phyloP scores from a whole-genome alignment of 2,888 invertebrate species.

The Cephus runcator region DNA sequence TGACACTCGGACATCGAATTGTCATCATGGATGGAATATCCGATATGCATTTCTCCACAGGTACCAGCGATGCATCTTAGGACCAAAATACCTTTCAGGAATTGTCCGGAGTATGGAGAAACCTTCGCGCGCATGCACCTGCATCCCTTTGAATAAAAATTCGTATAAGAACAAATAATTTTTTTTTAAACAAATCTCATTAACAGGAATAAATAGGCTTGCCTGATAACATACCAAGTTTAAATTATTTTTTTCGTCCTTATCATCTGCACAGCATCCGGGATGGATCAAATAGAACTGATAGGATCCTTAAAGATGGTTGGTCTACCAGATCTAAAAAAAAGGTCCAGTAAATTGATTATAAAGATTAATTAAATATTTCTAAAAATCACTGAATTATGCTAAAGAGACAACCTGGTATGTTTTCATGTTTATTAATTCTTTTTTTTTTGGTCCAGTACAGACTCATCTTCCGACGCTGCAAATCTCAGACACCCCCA shows the following conservation, averaged over 20 bases:
- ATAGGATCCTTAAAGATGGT: not conserved
- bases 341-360: not conserved
- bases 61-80: not conserved
- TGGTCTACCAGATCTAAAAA: not conserved
- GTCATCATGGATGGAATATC: slow-evolving; percentile 43
- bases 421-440: not conserved
- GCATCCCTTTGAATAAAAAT: not conserved
- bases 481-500: not conserved
- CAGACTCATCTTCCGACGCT: not conserved
- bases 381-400: not conserved
- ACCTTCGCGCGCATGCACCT: not conserved
- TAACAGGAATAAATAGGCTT: not conserved
- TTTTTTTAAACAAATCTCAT: not conserved
- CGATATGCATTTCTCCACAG: not conserved
- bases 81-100: not conserved
- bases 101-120: not conserved
- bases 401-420: not conserved
- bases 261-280: not conserved
- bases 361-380: not conserved
- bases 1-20: slow-evolving; percentile 41
- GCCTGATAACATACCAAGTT: not conserved
- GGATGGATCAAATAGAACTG: not conserved
- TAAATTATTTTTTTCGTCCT: not conserved
- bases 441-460: not conserved
- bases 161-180: not conserved